A percentile compares a stretch with the other conserved stretches of the same genome.
Evolutionary conservation across 2,113 vertebrate genomes (phyloP).

Genomic region (Numida meleagris): DNA sequence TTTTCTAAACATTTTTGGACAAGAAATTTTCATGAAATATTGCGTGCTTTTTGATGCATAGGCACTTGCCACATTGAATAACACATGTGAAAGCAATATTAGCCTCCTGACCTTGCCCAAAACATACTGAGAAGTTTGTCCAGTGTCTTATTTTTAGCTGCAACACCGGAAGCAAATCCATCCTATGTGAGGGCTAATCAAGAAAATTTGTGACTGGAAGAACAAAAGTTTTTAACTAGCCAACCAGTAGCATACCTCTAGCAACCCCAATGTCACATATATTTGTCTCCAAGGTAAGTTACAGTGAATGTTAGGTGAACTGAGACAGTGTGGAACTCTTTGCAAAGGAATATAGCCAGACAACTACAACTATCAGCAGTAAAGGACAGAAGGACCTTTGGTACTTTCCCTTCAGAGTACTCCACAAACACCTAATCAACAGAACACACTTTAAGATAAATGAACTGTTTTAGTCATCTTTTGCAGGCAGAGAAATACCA

Average conservation of each 20-base stretch:
- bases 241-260: background rate
- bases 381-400: background rate
- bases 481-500: background rate
- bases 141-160: slow-evolving; percentile 13
- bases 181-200: background rate
- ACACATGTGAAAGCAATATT: background rate
- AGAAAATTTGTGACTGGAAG: background rate
- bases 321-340: background rate
- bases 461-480: background rate
- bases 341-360: background rate
- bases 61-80: background rate
- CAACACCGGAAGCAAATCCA: background rate
- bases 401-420: background rate
- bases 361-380: background rate
- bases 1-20: background rate
- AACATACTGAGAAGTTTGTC: background rate
- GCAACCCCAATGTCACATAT: background rate
- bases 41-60: background rate
- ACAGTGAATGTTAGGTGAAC: background rate
- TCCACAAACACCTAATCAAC: background rate
- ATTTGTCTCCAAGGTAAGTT: slow-evolving; percentile 18
- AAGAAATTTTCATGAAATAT: background rate
- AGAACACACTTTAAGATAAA: background rate
- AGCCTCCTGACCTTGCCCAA: background rate
- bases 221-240: background rate